phyloP scores from a whole-genome alignment of 2,888 invertebrate genomes.

The Cerastis leucographa region DNA sequence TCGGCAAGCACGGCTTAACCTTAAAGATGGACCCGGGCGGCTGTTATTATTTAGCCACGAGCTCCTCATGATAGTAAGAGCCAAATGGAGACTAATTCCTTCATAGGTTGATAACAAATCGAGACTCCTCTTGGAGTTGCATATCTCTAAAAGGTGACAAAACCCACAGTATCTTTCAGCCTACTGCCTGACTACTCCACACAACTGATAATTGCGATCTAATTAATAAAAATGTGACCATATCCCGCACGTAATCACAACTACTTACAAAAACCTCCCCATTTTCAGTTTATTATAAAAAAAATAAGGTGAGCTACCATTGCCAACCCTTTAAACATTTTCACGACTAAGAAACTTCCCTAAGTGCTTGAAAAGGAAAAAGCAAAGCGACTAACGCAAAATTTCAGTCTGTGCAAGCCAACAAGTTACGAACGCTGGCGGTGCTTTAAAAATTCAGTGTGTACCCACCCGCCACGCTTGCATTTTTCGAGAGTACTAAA shows the following conservation, averaged over 20 bases:
- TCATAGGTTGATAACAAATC: not conserved
- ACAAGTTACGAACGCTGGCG: constrained; percentile 75
- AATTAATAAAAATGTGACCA: not conserved
- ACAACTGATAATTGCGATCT: not conserved
- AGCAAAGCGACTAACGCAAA: constrained; percentile 63
- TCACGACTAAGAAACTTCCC: constrained; percentile 43
- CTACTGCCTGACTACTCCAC: not conserved
- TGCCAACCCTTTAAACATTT: constrained; percentile 34
- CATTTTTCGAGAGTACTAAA: constrained; percentile 90
- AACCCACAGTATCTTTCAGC: not conserved
- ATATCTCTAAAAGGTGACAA: not conserved
- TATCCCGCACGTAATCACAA: not conserved
- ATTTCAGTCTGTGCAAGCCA: constrained; percentile 67
- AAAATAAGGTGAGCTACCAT: not conserved
- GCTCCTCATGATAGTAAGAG: not conserved
- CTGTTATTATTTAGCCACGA: too few relatives aligned
- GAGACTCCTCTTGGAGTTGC: not conserved
- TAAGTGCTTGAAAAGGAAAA: constrained; percentile 51
- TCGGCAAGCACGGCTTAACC: too few relatives aligned
- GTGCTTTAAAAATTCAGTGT: constrained; percentile 87
- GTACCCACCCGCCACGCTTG: constrained; percentile 84
- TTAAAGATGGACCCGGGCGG: too few relatives aligned
- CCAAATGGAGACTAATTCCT: not conserved
- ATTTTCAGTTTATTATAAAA: constrained; percentile 8
- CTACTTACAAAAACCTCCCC: not conserved